Evolutionary conservation across 2,113 vertebrate genomes (phyloP).

Genomic region (Falcunculus frontatus): DNA sequence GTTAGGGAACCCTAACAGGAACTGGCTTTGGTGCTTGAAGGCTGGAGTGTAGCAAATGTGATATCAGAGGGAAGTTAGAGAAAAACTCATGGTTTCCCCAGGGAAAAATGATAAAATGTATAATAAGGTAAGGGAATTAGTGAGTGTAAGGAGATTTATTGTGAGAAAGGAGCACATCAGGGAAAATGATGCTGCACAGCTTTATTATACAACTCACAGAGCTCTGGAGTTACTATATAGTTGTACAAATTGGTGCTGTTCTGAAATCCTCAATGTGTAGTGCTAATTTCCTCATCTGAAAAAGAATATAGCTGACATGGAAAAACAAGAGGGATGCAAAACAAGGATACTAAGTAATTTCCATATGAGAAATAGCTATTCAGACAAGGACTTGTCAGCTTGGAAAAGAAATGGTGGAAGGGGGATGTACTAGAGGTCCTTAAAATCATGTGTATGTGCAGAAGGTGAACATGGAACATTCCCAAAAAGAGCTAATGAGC

Average conservation of each 20-base stretch:
- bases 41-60: neutral
- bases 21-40: neutral
- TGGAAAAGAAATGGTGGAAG: neutral
- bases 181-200: neutral
- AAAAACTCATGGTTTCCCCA: neutral
- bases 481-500: neutral
- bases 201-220: neutral
- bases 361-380: neutral
- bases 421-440: neutral
- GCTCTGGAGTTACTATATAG: neutral
- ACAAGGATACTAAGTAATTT: neutral
- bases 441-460: fast-evolving
- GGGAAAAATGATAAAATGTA: neutral
- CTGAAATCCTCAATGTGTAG: neutral
- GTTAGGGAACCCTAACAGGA: neutral
- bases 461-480: fast-evolving
- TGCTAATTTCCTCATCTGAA: neutral
- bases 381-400: neutral
- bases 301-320: neutral
- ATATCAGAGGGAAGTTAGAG: neutral
- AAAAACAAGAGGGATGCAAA: neutral
- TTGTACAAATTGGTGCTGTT: neutral
- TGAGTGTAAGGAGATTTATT: neutral
- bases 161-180: neutral
- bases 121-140: neutral